Evolutionary conservation across 2,797 vertebrate species (phyloP), one percentile per base, ranked within the genome.

Genomic region (Pelodytes ibericus): DNA sequence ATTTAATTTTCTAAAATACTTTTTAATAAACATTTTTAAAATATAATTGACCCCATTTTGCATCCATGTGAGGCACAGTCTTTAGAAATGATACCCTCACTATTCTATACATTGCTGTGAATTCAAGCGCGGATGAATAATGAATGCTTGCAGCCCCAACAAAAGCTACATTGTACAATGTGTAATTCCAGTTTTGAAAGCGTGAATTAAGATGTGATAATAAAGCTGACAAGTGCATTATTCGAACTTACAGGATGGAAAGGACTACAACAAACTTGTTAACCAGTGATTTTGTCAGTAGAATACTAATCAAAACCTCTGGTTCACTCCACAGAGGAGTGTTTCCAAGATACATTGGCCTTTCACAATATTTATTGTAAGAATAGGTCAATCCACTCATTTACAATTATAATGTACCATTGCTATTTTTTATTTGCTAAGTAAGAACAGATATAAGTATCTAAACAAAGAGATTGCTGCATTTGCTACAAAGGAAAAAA

Each of bases 161-260:
- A 47, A 47, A 66, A 66, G 25, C 36, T 27, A 25, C 26, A 18
- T 20, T 15, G 39, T 51, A 53, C 20, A 15, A 3, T 31, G 8
- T 16, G 27, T 72, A 61, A 51, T 31, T 36, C 29, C 27, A 25
- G 44, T 18, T 62, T 57, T 64, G 1, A 56, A 64, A 64, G 31
- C 61, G 56, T 56, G 9, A 57, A 57, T 64, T 33, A 63, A 49
- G 36, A 51, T 13, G 13, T 16, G 1, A 53, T 72, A 51, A 64
- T 64, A 64, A 56, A 39, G 13, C 15, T 39, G 58, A 49, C 29
- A 53, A 63, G 44, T 24, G 6, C 61, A 49, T 70, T 58, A 33
- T 58, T 58, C 16, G 58, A 56, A 57, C 49, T 69, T 49, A 25
- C 56, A 70, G 24, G 30, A 58, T 70, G 53, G 53, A 58, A 39